Evolutionary conservation across 2,888 invertebrate species (phyloP).

Genomic region (Leptinotarsa rubiginosa): DNA sequence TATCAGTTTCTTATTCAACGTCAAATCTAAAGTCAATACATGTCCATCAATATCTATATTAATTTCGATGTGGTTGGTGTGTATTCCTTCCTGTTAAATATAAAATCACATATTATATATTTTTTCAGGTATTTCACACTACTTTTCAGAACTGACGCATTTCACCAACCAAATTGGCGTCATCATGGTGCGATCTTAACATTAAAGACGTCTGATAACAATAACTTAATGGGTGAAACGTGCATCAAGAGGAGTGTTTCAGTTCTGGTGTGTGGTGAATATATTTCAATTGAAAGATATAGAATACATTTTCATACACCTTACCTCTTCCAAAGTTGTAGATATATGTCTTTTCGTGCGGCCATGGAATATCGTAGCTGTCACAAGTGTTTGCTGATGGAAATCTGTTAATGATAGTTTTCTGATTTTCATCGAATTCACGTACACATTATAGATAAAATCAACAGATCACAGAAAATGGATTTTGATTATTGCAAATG

Average conservation of each 20-base stretch:
- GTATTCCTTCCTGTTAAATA: slow-evolving; percentile 67
- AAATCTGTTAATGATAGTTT: background rate
- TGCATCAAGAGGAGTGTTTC: background rate
- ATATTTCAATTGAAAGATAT: too few relatives aligned
- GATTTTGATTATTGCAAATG: too few relatives aligned
- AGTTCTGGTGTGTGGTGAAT: too few relatives aligned
- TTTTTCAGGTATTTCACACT: too few relatives aligned
- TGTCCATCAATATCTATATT: slow-evolving; percentile 76
- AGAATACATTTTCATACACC: background rate
- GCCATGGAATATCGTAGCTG: background rate
- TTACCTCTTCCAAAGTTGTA: background rate
- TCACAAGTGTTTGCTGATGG: background rate
- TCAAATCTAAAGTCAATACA: slow-evolving; percentile 76
- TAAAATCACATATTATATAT: background rate
- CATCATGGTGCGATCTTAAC: too few relatives aligned
- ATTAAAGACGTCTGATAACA: too few relatives aligned
- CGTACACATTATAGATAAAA: too few relatives aligned
- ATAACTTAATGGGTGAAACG: background rate
- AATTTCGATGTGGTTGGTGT: slow-evolving; percentile 72
- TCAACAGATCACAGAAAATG: too few relatives aligned
- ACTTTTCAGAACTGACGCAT: too few relatives aligned
- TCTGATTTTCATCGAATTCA: background rate
- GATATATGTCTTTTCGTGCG: background rate
- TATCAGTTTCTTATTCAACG: slow-evolving; percentile 78
- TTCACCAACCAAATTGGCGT: too few relatives aligned